Evolutionary conservation across 1,140 invertebrate species (phyloP).

Genomic region (Neodiprion fabricii): DNA sequence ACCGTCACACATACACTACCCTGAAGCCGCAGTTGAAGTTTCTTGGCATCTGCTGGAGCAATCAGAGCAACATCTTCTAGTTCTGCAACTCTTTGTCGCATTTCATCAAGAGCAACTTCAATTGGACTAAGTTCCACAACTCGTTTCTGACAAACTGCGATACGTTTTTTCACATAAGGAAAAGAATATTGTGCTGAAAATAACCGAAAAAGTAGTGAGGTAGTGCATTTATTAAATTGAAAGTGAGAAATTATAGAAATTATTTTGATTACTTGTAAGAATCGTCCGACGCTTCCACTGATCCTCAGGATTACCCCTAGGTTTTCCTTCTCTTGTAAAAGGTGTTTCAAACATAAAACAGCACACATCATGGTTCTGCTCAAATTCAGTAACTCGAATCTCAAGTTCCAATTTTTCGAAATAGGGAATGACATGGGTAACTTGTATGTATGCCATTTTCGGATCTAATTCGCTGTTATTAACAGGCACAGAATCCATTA

Average conservation of each 20-base stretch:
- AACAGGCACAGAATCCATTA: conserved; percentile 90
- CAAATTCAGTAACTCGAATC: conserved; percentile 77
- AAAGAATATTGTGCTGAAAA: conserved; percentile 81
- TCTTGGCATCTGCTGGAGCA: conserved; percentile 83
- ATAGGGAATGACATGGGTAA: conserved; percentile 85
- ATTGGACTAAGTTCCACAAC: conserved; percentile 87
- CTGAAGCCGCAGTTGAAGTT: conserved; percentile 87
- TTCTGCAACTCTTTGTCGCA: conserved; percentile 84
- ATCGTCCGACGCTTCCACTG: conserved; percentile 89
- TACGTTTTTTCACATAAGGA: conserved; percentile 91
- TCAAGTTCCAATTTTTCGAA: conserved; percentile 75
- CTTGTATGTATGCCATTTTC: conserved; percentile 90
- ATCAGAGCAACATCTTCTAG: conserved; percentile 84
- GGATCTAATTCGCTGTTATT: conserved; percentile 77
- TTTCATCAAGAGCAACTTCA: conserved; percentile 93
- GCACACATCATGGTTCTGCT: conserved; percentile 85
- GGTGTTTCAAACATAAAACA: conserved; percentile 93
- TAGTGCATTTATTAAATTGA: neutral
- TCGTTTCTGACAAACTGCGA: conserved; percentile 75
- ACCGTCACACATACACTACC: conserved; percentile 92
- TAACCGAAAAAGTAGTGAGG: conserved; percentile 24
- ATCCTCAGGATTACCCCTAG: conserved; percentile 81
- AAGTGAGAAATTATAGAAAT: neutral
- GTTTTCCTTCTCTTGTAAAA: conserved; percentile 84
- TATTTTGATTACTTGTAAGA: conserved; percentile 70